Evolutionary conservation across 2,888 invertebrate genomes (phyloP), one percentile per base, ranked within the genome.

Genomic region (Periphyllus acericola): DNA sequence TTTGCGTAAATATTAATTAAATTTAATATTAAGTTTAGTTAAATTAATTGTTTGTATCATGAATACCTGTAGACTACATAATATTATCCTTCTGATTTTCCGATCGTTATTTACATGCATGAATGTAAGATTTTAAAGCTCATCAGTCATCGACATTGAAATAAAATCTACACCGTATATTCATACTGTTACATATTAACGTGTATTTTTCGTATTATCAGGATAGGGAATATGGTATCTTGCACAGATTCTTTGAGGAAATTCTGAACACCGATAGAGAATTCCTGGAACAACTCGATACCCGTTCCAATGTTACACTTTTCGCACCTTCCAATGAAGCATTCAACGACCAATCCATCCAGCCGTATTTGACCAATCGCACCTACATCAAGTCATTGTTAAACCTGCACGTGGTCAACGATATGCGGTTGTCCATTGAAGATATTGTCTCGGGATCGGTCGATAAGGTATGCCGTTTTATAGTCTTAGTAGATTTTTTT

Each of bases 281-380:
- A 90, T 96, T 96, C 91, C 93, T 96, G 91, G 93, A 93, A 89
- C 94, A 94, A 90, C 94, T 97, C 60, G 95, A 94, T 88, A 92
- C 93, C 89, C 94, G 94, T 89, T 94, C 94, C 89, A 95, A 96
- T 90, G 93, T 97, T 40, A 98, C 98, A 5, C 93, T 98, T 89
- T 96, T 98, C 91, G 97, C 97, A 3, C 98, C 98, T 0, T 96
- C 96, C 91, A 97, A 98, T 91, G 95, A 95, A 89, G 97, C 97
- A 25, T 96, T 97, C 94, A 94, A 94, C 80, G 94, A 95, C 90
- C 93, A 94, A 19, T 89, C 94, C 89, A 94, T 96, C n/a, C 94
- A 94, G 90, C 94, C 94, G 90, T 93, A 96, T 71, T 90, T 92
- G 32, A 91, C 94, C 89, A 95, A 96, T 91, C 94, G 94, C 90